A percentile compares a stretch with the other conserved stretches of the same genome.
Evolutionary conservation across 1,140 invertebrate genomes (phyloP).

Genomic region (Bactericera cockerelli): DNA sequence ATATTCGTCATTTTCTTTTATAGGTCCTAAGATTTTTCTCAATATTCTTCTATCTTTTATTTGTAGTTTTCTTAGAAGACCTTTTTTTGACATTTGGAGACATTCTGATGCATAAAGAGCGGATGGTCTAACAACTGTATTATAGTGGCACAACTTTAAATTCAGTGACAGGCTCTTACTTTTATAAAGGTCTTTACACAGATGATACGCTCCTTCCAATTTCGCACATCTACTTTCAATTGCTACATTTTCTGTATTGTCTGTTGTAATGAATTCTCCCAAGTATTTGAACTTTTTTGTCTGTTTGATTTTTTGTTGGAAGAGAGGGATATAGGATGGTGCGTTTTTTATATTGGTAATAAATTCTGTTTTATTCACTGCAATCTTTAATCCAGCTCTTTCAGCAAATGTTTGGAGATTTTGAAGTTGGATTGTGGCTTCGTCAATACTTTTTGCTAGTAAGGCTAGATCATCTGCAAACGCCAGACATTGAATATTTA

Average conservation of each 20-base stretch:
- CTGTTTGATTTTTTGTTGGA: not conserved
- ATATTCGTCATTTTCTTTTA: not conserved
- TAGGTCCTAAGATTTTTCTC: not conserved
- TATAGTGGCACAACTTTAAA: not conserved
- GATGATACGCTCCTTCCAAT: not conserved
- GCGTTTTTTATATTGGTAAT: not conserved
- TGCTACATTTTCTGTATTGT: not conserved
- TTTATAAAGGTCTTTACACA: too few relatives aligned
- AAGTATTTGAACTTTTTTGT: not conserved
- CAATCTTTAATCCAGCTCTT: too few relatives aligned
- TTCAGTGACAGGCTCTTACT: not conserved
- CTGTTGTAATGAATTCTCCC: not conserved
- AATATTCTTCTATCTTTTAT: not conserved
- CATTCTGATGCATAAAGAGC: not conserved
- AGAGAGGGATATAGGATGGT: not conserved
- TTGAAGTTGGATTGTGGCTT: too few relatives aligned
- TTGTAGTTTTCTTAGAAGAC: not conserved
- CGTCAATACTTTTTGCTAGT: too few relatives aligned
- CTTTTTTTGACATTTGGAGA: not conserved
- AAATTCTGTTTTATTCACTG: not conserved
- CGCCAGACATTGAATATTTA: too few relatives aligned
- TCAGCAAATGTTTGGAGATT: too few relatives aligned
- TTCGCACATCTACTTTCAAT: not conserved
- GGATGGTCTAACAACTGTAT: not conserved
- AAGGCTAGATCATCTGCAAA: too few relatives aligned